Evolutionary conservation across 2,113 vertebrate genomes (phyloP).

Genomic region (Clarias batrachus): DNA sequence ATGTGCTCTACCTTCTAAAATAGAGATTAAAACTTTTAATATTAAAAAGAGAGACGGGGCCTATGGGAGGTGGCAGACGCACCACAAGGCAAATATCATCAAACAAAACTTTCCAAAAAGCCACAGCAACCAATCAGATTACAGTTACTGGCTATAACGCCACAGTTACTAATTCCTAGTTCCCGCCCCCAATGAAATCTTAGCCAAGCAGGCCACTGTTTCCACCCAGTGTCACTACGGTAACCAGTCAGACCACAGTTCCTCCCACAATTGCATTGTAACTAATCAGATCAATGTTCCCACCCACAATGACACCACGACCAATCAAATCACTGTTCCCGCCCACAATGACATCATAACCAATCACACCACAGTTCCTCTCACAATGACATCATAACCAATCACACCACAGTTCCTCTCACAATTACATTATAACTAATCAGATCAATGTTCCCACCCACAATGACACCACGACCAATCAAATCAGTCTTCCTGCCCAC

Average conservation of each 20-base stretch:
- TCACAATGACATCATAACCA: no score
- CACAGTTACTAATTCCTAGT: background rate
- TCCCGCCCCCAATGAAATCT: accelerated
- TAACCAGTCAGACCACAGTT: background rate
- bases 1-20: background rate
- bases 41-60: background rate
- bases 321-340: background rate
- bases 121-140: background rate
- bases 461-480: no score
- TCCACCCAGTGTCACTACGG: background rate
- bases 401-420: no score
- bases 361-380: background rate
- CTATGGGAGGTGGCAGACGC: background rate
- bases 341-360: accelerated
- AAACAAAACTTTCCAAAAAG: background rate
- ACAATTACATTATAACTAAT: no score
- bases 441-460: no score
- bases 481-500: background rate
- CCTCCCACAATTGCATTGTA: background rate
- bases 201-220: background rate
- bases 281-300: background rate
- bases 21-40: background rate
- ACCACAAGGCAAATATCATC: background rate
- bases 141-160: background rate
- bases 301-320: accelerated